A percentile compares a stretch with the other conserved stretches of the same genome.
Conservation (phyloP, 2,797 vertebrate genomes). For the Enteromius trimaculatus region DNA sequence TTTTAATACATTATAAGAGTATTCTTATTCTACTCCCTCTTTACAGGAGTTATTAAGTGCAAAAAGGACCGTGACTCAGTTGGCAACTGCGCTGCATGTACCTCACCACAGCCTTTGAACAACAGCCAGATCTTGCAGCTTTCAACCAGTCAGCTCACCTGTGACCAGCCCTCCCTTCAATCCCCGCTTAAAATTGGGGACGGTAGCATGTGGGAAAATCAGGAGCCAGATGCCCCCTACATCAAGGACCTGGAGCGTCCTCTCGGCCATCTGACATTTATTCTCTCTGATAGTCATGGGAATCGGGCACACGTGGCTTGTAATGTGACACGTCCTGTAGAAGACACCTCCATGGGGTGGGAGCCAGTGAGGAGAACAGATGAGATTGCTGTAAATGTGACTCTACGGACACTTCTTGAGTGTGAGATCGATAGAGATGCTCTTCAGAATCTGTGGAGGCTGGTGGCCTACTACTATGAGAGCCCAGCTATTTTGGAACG, state of each 20-base stretch:
- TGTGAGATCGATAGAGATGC: conserved; percentile 82
- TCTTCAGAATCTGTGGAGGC: conserved; percentile 81
- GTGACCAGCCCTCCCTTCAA: conserved; percentile 71
- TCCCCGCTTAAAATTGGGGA: conserved; percentile 78
- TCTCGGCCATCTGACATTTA: conserved; percentile 75
- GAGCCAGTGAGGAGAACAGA: conserved; percentile 63
- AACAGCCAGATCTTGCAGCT: conserved; percentile 71
- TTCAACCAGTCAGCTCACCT: conserved; percentile 69
- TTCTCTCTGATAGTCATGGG: conserved; percentile 80
- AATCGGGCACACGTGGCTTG: conserved; percentile 80
- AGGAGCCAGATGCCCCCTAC: conserved; percentile 78
- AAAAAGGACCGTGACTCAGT: conserved; percentile 76
- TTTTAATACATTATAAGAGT: too few species aligned
- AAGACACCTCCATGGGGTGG: conserved; percentile 73
- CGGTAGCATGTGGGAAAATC: conserved; percentile 71
- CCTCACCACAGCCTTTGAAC: conserved; percentile 75
- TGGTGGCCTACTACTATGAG: conserved; percentile 84
- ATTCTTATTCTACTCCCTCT: background rate
- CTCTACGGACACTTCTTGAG: conserved; percentile 73
- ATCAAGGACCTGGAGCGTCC: conserved; percentile 76
- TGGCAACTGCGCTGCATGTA: conserved; percentile 75
- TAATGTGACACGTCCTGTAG: conserved; percentile 71
- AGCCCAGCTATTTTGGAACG: conserved; percentile 79
- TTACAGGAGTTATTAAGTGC: conserved; percentile 80
- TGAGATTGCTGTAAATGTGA: conserved; percentile 74